These are phyloP conservation scores for Diaphora mendica DNA, from an alignment of 2,888 invertebrate species.

Conservation along the genomic window DNA sequence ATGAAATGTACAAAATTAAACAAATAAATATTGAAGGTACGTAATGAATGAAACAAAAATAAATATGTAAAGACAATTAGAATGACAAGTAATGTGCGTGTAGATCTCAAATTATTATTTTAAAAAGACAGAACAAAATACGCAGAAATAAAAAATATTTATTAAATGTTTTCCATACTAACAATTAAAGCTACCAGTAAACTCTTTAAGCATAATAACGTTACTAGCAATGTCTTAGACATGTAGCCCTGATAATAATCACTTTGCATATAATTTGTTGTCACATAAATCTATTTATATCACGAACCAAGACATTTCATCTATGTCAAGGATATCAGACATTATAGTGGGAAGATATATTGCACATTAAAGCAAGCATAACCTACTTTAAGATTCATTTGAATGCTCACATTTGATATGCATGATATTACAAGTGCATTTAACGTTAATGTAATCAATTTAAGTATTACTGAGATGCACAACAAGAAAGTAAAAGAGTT, in stretches of 20 bases:
- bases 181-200: background rate
- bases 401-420: background rate
- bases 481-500: too few relatives aligned
- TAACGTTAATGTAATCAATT: background rate
- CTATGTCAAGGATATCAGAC: background rate
- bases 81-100: background rate
- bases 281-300: slow-evolving; percentile 1
- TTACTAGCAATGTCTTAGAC: background rate
- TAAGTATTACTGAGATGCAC: background rate
- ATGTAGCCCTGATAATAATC: background rate
- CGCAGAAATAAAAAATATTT: too few relatives aligned
- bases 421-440: background rate
- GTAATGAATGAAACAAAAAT: too few relatives aligned
- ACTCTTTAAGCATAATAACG: background rate
- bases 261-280: background rate
- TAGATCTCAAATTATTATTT: background rate
- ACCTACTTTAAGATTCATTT: background rate
- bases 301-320: background rate
- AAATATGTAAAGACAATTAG: background rate
- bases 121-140: too few relatives aligned
- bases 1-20: background rate
- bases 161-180: too few relatives aligned
- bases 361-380: background rate
- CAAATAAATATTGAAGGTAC: too few relatives aligned
- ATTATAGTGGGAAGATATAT: background rate